phyloP scores from a whole-genome alignment of 2,113 vertebrate species.

The Parus major region DNA sequence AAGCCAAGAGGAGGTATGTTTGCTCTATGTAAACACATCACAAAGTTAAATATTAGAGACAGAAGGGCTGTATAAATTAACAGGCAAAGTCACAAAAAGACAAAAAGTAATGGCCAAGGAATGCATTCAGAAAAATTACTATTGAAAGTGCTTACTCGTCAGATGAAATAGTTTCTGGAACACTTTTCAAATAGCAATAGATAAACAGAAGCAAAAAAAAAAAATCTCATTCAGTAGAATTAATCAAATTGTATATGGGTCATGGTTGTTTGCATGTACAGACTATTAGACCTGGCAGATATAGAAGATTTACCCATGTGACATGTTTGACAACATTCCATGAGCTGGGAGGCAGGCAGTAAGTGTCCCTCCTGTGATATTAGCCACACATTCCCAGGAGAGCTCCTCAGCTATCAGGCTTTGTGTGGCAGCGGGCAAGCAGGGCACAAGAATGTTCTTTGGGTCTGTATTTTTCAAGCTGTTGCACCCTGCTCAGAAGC shows the following conservation, averaged over 20 bases:
- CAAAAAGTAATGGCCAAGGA: background rate
- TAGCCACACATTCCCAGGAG: background rate
- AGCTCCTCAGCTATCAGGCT: background rate
- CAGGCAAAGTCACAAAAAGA: background rate
- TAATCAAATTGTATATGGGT: background rate
- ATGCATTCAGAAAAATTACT: background rate
- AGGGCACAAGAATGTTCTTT: background rate
- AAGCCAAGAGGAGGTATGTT: background rate
- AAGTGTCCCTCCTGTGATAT: background rate
- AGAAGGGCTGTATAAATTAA: background rate
- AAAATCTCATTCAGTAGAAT: background rate
- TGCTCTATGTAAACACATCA: background rate
- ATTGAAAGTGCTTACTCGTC: background rate
- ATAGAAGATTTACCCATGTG: background rate
- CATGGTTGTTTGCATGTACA: background rate
- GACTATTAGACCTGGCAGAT: background rate
- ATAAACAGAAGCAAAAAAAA: background rate
- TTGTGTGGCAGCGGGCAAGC: rapidly evolving
- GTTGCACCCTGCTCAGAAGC: background rate
- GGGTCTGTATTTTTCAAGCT: background rate
- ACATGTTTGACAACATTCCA: background rate
- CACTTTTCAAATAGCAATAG: background rate
- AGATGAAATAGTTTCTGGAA: background rate
- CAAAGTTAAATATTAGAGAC: background rate
- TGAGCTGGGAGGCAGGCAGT: background rate